Base-by-base conservation (phyloP, 2,113 vertebrate species). In the Rhabdomys dilectus region DNA sequence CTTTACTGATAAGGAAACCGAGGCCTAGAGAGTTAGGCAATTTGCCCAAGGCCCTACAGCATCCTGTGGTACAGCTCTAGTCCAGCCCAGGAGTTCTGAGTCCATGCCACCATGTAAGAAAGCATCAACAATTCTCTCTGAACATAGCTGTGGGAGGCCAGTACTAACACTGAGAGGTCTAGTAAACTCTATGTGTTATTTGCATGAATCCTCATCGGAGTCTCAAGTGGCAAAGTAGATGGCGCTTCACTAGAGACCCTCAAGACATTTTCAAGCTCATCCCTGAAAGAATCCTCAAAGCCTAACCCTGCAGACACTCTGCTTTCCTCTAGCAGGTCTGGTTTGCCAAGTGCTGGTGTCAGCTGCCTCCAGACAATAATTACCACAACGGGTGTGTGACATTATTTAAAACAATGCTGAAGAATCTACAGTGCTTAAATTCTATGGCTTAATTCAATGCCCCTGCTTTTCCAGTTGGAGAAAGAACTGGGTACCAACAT, bases 361-460 rank as follows among this genome's bases (percentile, higher is more conserved):
- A 96, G 98, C 98, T 98, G 98, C 93, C 97, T 96, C 97, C 95
- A 97, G 98, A 94, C 96, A 96, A 97, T 97, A 97, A 98, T 96
- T 97, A 98, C 94, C 96, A 96, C 95, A 97, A 92, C 77, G 82
- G 85, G 78, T 97, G 97, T 97, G 89, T 19, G 84, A 58, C 58
- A 93, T 86, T 89, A 64, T 62, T 89, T 78, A 96, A 60, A 81
- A 53, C 22, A 58, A 76, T 45, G 17, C 66, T 75, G n/a, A 45
- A 77, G 73, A 94, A n/a, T 53, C 82, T 53, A 53, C 1, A 0
- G n/a, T 89, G 73, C 92, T 94, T 89, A 24, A 89, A 91, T 86
- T 78, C 77, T 15, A 68, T 11, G 13, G 70, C 66, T 64, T 9
- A 3, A 48, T 58, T 87, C 75, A 36, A 77, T 34, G 82, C 36